Evolutionary conservation across 2,113 vertebrate genomes (phyloP), one percentile per base, ranked within the genome.

Genomic region (Zapornia atra): DNA sequence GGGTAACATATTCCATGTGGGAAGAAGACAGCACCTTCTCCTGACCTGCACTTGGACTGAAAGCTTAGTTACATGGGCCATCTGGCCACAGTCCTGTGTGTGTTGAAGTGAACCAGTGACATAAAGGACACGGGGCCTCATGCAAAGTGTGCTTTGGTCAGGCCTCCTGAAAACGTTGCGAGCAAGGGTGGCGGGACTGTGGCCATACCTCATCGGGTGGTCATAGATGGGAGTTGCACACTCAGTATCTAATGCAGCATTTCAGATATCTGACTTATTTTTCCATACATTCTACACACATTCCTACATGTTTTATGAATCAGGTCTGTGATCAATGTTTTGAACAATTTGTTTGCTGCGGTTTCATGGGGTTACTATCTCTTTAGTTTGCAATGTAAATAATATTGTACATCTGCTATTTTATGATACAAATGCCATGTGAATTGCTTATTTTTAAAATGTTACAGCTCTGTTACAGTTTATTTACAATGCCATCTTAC

Each of bases 341-440:
- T 48, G 9, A 78, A 42, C 33, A 50, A 92, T 82, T 95, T 6
- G 42, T 95, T 96, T 97, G 86, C 77, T 96, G 51, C 29, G 29
- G 84, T 97, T 96, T 96, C 92, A 94, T 96, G 85, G 77, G 57
- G 87, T 96, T 94, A 88, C 90, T 89, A 83, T 96, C 94, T 97
- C 95, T 94, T 98, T 2, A 8, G 79, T 96, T 98, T 97, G 95
- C 93, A 77, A 20, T 98, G 96, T 98, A 98, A 98, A 98, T 98
- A 97, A 63, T 96, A 89, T 15, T 96, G 91, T 97, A 96, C 91
- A 98, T 92, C 90, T 92, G 96, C 94, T 97, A 75, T 97, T 97
- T 98, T 97, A 94, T 91, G 92, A 97, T 90, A 94, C 78, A 79
- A 95, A 94, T 92, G 75, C 88, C 92, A 93, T 97, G 90, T 96